Percentiles rank a stretch among this genome's conserved stretches.
These are phyloP conservation scores for Crocallis elinguaria DNA, from an alignment of 2,888 invertebrate genomes.

Conservation along the genomic window DNA sequence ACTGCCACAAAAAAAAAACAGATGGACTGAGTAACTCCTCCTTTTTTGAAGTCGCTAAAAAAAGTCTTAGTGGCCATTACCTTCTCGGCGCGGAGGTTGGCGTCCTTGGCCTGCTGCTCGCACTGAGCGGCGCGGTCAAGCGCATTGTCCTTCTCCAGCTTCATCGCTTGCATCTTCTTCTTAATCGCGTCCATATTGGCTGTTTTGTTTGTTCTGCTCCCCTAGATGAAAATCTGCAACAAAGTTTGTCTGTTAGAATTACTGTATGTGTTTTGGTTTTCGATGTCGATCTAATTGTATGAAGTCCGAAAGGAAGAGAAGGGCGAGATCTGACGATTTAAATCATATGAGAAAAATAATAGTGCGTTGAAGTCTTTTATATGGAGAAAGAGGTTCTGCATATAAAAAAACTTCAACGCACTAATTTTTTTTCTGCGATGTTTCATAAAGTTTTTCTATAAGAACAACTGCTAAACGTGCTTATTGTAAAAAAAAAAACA, in stretches of 20 bases:
- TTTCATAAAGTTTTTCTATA: too few species aligned
- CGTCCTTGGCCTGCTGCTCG: constrained; percentile 98
- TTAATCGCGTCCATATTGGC: constrained; percentile 99
- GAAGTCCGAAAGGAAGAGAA: too few species aligned
- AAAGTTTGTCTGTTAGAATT: constrained; percentile 7
- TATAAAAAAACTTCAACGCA: neutral
- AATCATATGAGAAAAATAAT: neutral
- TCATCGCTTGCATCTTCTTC: constrained; percentile 99
- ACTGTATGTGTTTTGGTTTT: neutral
- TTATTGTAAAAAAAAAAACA: too few species aligned
- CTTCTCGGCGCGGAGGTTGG: constrained; percentile 94
- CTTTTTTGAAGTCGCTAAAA: too few species aligned
- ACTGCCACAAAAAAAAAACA: too few species aligned
- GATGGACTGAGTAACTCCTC: too few species aligned
- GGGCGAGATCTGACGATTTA: too few species aligned
- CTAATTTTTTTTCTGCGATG: too few species aligned
- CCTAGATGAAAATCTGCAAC: constrained; percentile 69
- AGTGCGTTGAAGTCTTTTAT: constrained; percentile 28
- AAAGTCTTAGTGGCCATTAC: constrained; percentile 68
- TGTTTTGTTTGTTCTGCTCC: constrained; percentile 77
- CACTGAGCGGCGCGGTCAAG: constrained; percentile 98
- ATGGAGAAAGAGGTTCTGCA: neutral
- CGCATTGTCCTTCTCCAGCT: constrained; percentile 99
- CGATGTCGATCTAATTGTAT: too few species aligned
- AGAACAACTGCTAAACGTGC: too few species aligned